Base-by-base conservation (phyloP, 2,113 vertebrate species). In the Crotalus helleri region DNA sequence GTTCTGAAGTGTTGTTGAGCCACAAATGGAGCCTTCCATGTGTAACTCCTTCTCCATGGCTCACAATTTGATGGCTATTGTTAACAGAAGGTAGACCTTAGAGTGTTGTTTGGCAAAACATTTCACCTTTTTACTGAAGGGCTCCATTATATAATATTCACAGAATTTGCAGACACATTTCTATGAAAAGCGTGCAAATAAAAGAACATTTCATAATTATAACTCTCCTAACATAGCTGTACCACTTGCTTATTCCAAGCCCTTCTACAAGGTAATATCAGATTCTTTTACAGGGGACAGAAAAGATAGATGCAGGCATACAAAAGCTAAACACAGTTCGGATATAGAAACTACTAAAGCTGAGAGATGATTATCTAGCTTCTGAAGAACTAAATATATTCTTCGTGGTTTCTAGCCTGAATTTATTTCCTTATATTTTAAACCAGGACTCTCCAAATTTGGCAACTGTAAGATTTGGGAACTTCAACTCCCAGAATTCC, bases 111-210 rank as follows among this genome's bases (percentile, higher is more conserved):
- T 55, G 21, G 92, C 61, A 64, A 57, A 91, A 12, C 74, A 1
- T 46, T 3, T 0, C 55, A 3, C 0, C 21, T 24, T 90, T 9
- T 92, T 94, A 89, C 0, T 0, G 0, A 88, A 21, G 95, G 91
- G 61, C 93, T 64, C 58, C 2, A 69, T 0, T 0, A 55, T 46
- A 94, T 1, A 91, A 46, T 12, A 89, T 90, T 74, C 69, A 90
- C 54, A 46, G 0, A 0, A 21, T 33, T 13, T 19, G 12, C 93
- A 46, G 0, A 0, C n/a, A 0, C 5, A 91, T 6, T 93, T 17
- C 92, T 95, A 29, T 8, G 57, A 46, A 51, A 58, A 54, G 6
- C 0, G 3, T 8, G 88, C 54, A 1, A 29, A 33, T 29, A 85
- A 1, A 49, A 46, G 58, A 81, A 51, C 15, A 8, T 54, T 64